Conservation (phyloP, 2,888 invertebrate species). For the Nysson spinosus region DNA sequence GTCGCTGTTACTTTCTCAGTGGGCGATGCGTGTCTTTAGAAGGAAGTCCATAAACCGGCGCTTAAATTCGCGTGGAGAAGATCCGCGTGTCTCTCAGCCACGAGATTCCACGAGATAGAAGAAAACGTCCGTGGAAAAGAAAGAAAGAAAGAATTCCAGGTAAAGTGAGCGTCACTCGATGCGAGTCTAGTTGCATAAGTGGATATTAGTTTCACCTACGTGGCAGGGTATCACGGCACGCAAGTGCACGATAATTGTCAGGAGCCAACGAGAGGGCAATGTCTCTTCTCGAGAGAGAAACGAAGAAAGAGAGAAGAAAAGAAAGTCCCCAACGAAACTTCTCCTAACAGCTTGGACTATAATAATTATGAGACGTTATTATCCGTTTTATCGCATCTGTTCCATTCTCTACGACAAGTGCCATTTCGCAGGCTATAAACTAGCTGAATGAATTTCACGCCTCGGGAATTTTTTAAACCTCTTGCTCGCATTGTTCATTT, state of each 20-base stretch:
- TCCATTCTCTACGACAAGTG: too few relatives aligned
- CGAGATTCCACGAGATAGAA: slow-evolving; percentile 16
- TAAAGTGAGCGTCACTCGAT: slow-evolving; percentile 5
- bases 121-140: slow-evolving; percentile 2
- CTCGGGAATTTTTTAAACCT: too few relatives aligned
- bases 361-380: too few relatives aligned
- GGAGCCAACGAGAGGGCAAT: slow-evolving; percentile 23
- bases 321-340: too few relatives aligned
- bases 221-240: slow-evolving; percentile 14
- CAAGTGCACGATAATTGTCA: slow-evolving; percentile 45
- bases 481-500: too few relatives aligned
- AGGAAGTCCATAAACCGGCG: slow-evolving; percentile 15
- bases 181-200: slow-evolving; percentile 42
- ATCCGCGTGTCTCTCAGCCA: slow-evolving; percentile 27
- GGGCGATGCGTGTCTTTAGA: slow-evolving; percentile 11
- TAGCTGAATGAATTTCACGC: too few relatives aligned
- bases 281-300: too few relatives aligned
- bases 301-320: too few relatives aligned
- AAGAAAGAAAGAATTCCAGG: slow-evolving; percentile 21
- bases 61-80: neutral
- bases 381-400: too few relatives aligned
- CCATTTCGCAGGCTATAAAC: too few relatives aligned
- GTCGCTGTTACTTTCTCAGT: slow-evolving; percentile 29
- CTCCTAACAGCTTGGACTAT: too few relatives aligned
- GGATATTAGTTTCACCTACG: slow-evolving; percentile 46